These are phyloP conservation scores for Arbacia lixula DNA, from an alignment of 53 echinoderm and acorn worm genomes.

Conservation along the genomic window DNA sequence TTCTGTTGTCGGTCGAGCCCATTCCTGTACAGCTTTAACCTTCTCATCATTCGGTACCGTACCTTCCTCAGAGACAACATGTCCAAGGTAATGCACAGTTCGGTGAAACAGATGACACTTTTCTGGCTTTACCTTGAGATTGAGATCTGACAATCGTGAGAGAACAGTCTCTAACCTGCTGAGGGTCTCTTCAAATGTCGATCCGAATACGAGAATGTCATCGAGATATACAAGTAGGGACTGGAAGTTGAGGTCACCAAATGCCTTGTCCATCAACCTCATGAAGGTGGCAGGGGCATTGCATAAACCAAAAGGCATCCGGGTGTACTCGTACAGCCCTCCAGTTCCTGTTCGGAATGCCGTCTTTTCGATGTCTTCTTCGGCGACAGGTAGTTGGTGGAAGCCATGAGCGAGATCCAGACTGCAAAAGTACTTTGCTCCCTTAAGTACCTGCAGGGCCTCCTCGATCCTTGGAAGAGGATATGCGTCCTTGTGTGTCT, in stretches of 20 bases:
- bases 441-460: conserved; percentile 69
- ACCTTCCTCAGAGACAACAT: conserved; percentile 51
- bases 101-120: conserved; percentile 63
- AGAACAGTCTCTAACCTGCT: conserved; percentile 65
- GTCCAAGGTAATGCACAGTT: conserved; percentile 56
- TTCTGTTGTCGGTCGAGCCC: conserved; percentile 46
- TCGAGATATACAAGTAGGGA: conserved; percentile 60
- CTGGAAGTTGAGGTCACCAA: conserved; percentile 75
- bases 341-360: conserved; percentile 81
- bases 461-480: conserved; percentile 70
- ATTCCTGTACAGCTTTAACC: conserved; percentile 45
- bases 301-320: conserved; percentile 75
- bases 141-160: conserved; percentile 17
- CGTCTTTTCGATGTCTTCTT: conserved; percentile 72
- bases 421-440: conserved; percentile 71
- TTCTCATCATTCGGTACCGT: conserved; percentile 64
- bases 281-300: conserved; percentile 81
- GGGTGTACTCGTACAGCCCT: conserved; percentile 70
- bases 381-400: conserved; percentile 69
- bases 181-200: conserved; percentile 61
- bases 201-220: conserved; percentile 78
- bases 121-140: conserved; percentile 69
- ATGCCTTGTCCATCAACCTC: conserved; percentile 71
- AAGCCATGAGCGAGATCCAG: conserved; percentile 80
- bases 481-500: conserved; percentile 81